A percentile compares a stretch with the other conserved stretches of the same genome.
Evolutionary conservation across 2,113 vertebrate species (phyloP).

Genomic region (Thalassarche chlororhynchos): DNA sequence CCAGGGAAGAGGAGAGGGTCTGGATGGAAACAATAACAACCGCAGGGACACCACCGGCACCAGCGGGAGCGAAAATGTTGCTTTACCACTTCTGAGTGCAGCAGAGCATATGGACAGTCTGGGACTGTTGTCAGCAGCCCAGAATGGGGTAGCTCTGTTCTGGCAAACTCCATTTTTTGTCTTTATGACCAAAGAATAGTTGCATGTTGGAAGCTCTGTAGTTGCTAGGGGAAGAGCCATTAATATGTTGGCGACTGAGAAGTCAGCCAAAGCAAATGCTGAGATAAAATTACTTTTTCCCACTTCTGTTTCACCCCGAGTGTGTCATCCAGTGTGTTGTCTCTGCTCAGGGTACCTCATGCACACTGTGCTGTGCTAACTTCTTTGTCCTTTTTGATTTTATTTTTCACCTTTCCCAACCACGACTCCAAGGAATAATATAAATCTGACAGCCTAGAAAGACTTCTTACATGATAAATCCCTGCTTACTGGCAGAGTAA

Average conservation of each 20-base stretch:
- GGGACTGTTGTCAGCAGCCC: constrained; percentile 68
- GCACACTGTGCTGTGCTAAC: constrained; percentile 5
- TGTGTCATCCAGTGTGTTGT: neutral
- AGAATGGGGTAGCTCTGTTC: constrained; percentile 51
- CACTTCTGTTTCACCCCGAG: constrained; percentile 13
- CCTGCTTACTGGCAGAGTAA: neutral
- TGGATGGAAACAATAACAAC: constrained; percentile 49
- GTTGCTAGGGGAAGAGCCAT: constrained; percentile 62
- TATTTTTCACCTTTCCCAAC: constrained; percentile 38
- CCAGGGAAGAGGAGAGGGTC: constrained; percentile 22
- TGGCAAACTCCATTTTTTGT: constrained; percentile 50
- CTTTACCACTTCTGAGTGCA: constrained; percentile 65
- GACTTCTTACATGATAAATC: neutral
- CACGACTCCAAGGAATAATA: neutral
- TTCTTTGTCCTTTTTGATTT: constrained; percentile 44
- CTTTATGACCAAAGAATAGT: constrained; percentile 60
- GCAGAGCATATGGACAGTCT: constrained; percentile 71
- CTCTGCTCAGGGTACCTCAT: neutral
- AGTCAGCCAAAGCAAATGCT: constrained; percentile 64
- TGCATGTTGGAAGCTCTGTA: constrained; percentile 62
- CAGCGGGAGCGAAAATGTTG: constrained; percentile 68
- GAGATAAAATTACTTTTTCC: constrained; percentile 58
- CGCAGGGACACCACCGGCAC: neutral
- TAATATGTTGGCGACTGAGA: constrained; percentile 45
- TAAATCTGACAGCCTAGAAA: neutral